Evolutionary conservation across 2,797 vertebrate species (phyloP), one percentile per base, ranked within the genome.

Genomic region (Cossypha polioptera): DNA sequence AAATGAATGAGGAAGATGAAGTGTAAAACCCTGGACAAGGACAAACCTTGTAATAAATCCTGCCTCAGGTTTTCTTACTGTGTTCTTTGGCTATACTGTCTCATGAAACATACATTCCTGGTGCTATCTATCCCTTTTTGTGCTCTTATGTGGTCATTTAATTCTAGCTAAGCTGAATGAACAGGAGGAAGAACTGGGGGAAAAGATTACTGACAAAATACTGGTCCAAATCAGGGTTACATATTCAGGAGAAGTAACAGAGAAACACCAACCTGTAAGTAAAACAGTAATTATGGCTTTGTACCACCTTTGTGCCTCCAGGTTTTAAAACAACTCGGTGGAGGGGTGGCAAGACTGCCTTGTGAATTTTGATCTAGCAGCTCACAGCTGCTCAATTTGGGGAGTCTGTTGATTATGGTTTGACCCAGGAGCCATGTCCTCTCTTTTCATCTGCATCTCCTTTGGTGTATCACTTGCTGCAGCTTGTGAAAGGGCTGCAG

Each of bases 1-100:
- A 95, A 97, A 91, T 47, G 47, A 88, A 80, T 61, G 73, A 88
- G n/a, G 29, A 92, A 94, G 88, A 85, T 66, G 62, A 91, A 95
- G 29, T 15, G 1, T 55, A 90, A 94, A 95, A 82, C 47, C 58
- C 43, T 72, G 72, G 40, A 57, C 22, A 54, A 62, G 63, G 77
- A 94, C 69, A 94, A 96, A 88, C 55, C 50, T 91, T 31, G 16
- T 86, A 82, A 45, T 95, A 96, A 95, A 93, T 94, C 71, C 58
- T 86, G 5, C 40, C 35, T 94, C 15, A 75, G 33, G 45, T 95
- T 95, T 94, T 94, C 54, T 73, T 48, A 57, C 15, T 88, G 68
- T 71, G 40, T 77, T 94, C 53, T 91, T 92, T 95, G 86, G 62
- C 63, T 94, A 94, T 92, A 54, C 48, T 86, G n/a, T 62, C 78